phyloP scores from a whole-genome alignment of 2,888 invertebrate genomes.

The Azorinus chamasolen region DNA sequence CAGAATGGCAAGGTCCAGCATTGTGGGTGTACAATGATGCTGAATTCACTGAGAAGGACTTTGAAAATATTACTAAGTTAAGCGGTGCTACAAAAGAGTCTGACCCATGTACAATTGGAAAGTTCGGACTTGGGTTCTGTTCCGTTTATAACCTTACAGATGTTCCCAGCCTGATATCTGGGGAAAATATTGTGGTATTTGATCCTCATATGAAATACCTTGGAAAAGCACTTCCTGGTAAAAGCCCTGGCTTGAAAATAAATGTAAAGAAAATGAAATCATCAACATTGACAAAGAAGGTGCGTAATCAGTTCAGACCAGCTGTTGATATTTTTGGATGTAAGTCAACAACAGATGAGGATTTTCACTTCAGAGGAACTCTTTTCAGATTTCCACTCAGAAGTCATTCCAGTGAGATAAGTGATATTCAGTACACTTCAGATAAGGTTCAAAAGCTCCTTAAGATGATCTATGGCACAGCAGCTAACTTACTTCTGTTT shows the following conservation, averaged over 20 bases:
- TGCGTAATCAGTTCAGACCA: slow-evolving; percentile 74
- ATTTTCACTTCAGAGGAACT: slow-evolving; percentile 72
- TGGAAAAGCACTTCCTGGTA: slow-evolving; percentile 63
- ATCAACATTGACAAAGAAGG: slow-evolving; percentile 40
- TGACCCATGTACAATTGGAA: slow-evolving; percentile 81
- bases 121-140: slow-evolving; percentile 84
- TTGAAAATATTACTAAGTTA: slow-evolving; percentile 82
- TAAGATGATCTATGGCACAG: slow-evolving; percentile 67
- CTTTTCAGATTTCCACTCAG: slow-evolving; percentile 84
- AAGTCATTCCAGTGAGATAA: slow-evolving; percentile 79
- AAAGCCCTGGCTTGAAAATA: slow-evolving; percentile 73
- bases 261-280: slow-evolving; percentile 63
- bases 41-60: slow-evolving; percentile 80
- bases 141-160: slow-evolving; percentile 84
- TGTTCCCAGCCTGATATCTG: slow-evolving; percentile 83
- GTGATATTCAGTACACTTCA: slow-evolving; percentile 69
- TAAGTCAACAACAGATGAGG: slow-evolving; percentile 18
- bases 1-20: slow-evolving; percentile 82
- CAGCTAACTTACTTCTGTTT: slow-evolving; percentile 80
- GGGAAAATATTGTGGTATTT: slow-evolving; percentile 81
- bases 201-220: slow-evolving; percentile 82
- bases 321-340: slow-evolving; percentile 76
- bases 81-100: slow-evolving; percentile 81
- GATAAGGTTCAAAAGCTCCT: slow-evolving; percentile 75
- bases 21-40: slow-evolving; percentile 84